phyloP scores from a whole-genome alignment of 2,888 invertebrate genomes.

The Hypena proboscidalis region DNA sequence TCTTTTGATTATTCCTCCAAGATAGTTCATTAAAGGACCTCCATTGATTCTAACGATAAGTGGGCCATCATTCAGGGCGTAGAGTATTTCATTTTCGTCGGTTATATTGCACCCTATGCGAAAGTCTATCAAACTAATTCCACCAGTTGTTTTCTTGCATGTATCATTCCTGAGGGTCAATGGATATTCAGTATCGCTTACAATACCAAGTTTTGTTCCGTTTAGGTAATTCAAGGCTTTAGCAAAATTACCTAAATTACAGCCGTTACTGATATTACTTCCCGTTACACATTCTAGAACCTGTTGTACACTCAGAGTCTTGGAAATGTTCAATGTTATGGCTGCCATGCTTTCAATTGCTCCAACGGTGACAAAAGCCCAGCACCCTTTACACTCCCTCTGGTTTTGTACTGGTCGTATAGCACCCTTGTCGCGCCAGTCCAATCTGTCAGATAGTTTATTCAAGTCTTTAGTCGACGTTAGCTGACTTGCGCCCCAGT shows the following conservation, averaged over 20 bases:
- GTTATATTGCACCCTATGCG: not conserved
- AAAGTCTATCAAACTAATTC: slow-evolving; percentile 3
- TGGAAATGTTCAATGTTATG: slow-evolving; percentile 24
- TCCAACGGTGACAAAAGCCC: slow-evolving; percentile 90
- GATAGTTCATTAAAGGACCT: slow-evolving; percentile 89
- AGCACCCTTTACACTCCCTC: slow-evolving; percentile 89
- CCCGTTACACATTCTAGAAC: slow-evolving; percentile 55
- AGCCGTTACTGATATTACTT: not conserved
- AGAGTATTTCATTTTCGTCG: too few relatives aligned
- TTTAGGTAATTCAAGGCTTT: slow-evolving; percentile 36
- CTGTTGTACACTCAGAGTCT: slow-evolving; percentile 86
- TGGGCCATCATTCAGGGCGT: slow-evolving; percentile 85
- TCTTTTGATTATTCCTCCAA: slow-evolving; percentile 89
- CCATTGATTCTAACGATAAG: slow-evolving; percentile 90
- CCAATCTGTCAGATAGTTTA: slow-evolving; percentile 3
- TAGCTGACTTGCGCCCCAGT: not conserved
- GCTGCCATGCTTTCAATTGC: slow-evolving; percentile 90
- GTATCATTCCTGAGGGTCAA: slow-evolving; percentile 21
- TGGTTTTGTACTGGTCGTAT: slow-evolving; percentile 88
- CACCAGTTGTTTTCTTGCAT: not conserved
- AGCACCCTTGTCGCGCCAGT: slow-evolving; percentile 85
- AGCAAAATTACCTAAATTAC: slow-evolving; percentile 27
- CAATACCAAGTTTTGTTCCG: not conserved
- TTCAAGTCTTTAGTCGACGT: not conserved
- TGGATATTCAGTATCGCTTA: slow-evolving; percentile 48